Percentiles rank a stretch among this genome's conserved stretches.
These are phyloP conservation scores for Lindbergichthys nudifrons DNA, from an alignment of 2,797 vertebrate species.

Conservation along the genomic window DNA sequence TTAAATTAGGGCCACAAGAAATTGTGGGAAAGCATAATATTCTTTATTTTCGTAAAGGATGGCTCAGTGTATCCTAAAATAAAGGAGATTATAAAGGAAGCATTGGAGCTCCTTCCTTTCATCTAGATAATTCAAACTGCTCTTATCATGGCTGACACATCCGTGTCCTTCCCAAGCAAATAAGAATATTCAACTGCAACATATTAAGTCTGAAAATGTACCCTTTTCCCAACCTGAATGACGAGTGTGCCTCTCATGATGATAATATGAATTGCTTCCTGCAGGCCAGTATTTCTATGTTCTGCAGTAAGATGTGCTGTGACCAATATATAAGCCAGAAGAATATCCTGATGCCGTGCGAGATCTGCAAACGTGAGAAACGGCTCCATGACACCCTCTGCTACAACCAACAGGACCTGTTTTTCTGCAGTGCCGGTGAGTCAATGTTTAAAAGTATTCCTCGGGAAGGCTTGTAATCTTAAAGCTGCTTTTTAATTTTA, in stretches of 20 bases:
- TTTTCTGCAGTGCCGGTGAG: slow-evolving; percentile 83
- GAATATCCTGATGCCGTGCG: slow-evolving; percentile 73
- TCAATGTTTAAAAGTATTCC: neutral
- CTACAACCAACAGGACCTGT: slow-evolving; percentile 74
- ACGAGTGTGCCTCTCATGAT: neutral
- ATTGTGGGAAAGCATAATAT: no score
- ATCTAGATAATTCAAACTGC: no score
- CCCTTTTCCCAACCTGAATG: neutral
- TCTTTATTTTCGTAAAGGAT: no score
- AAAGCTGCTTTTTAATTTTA: neutral
- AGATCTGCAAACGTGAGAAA: slow-evolving; percentile 80
- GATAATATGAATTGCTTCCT: neutral
- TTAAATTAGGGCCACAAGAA: no score
- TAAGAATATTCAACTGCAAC: neutral
- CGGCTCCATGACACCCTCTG: slow-evolving; percentile 75
- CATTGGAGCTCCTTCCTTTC: no score
- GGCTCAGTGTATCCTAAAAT: no score
- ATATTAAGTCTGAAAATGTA: neutral
- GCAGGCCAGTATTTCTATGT: slow-evolving; percentile 78
- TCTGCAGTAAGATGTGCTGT: slow-evolving; percentile 78
- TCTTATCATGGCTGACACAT: no score
- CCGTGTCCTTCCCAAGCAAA: no score
- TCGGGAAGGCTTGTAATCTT: neutral
- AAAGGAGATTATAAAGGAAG: no score
- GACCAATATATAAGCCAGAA: slow-evolving; percentile 79